Conservation (phyloP, 2,113 vertebrate genomes). For the Sceloporus tristichus region DNA sequence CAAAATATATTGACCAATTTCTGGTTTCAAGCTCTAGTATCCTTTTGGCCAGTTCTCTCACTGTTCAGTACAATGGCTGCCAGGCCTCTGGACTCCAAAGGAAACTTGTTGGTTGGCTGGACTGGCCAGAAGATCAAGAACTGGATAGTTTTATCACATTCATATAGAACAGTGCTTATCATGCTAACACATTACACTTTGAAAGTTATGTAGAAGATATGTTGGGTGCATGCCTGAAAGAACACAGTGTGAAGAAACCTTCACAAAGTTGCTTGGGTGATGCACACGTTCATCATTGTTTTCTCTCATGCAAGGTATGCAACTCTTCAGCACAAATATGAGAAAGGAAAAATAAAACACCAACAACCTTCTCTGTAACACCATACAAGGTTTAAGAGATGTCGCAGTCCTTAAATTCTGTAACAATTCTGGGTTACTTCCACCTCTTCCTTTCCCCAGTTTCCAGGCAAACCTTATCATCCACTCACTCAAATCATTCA, state of each 20-base stretch:
- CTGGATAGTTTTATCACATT: background rate
- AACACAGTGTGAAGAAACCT: background rate
- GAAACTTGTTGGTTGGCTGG: background rate
- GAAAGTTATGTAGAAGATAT: background rate
- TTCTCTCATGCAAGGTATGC: background rate
- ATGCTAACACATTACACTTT: background rate
- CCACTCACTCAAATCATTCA: background rate
- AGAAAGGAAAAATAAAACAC: background rate
- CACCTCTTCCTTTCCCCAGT: background rate
- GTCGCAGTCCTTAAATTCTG: background rate
- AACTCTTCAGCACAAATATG: background rate
- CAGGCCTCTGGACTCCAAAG: background rate
- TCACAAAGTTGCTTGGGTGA: background rate
- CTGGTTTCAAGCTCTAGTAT: background rate
- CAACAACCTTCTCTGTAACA: background rate
- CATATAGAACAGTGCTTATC: background rate
- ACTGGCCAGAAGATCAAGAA: background rate
- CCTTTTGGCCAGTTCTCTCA: background rate
- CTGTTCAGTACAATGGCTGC: background rate
- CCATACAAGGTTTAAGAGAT: no score
- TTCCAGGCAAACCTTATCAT: background rate
- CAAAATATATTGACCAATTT: background rate
- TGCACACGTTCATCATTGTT: background rate
- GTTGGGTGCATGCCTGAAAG: background rate
- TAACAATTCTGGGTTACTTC: background rate